These are phyloP conservation scores for Sarcophilus harrisii DNA, from an alignment of 2,797 vertebrate genomes.

Conservation along the genomic window DNA sequence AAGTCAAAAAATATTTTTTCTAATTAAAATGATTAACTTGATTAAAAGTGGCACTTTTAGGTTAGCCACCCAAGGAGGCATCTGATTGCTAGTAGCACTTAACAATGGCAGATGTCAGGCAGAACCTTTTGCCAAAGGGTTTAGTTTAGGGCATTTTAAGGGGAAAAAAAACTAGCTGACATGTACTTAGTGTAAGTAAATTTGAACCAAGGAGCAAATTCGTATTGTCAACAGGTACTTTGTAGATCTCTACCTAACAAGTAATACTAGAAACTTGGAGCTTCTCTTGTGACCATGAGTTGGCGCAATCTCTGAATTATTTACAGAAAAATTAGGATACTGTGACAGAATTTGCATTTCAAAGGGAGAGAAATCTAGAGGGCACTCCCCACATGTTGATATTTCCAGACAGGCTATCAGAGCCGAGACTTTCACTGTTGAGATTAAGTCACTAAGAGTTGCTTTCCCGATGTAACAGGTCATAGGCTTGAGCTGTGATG, in stretches of 20 bases:
- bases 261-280: conserved; percentile 61
- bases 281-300: conserved; percentile 48
- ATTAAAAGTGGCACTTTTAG: conserved; percentile 34
- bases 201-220: not conserved
- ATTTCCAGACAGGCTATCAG: conserved; percentile 30
- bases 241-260: conserved; percentile 52
- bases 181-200: conserved; percentile 21
- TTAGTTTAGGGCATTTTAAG: not conserved
- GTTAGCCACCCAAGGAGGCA: conserved; percentile 25
- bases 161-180: conserved; percentile 4
- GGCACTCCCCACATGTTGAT: conserved; percentile 55
- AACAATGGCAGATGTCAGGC: conserved; percentile 25
- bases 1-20: conserved; percentile 10
- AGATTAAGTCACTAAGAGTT: conserved; percentile 29
- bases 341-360: conserved; percentile 75
- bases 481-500: not conserved
- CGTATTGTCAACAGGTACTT: not conserved
- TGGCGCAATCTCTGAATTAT: conserved; percentile 81
- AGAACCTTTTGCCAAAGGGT: conserved; percentile 15
- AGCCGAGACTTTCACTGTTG: conserved; percentile 15
- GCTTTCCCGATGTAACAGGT: conserved; percentile 11
- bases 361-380: conserved; percentile 44
- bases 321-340: conserved; percentile 80
- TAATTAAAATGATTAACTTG: conserved; percentile 44
- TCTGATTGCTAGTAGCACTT: not conserved